A percentile compares a stretch with the other conserved stretches of the same genome.
Conservation (phyloP, 2,797 vertebrate species). For the Liasis olivaceus region DNA sequence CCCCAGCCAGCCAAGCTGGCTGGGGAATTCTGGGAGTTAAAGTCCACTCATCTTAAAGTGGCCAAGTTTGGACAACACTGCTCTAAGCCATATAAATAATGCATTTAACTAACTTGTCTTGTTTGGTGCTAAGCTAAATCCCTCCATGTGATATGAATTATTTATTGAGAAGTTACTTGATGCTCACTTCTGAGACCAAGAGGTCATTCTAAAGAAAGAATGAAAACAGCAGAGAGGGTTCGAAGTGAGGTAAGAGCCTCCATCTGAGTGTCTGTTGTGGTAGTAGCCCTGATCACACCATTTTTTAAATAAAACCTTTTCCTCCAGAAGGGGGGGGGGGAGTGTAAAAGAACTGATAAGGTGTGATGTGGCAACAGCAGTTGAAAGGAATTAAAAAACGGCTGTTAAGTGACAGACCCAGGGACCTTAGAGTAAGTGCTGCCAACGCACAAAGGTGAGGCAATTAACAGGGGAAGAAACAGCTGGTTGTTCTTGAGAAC, state of each 20-base stretch:
- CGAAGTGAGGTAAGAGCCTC: background rate
- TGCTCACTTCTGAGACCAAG: background rate
- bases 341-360: background rate
- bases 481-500: background rate
- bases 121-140: background rate
- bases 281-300: background rate
- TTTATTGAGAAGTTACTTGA: background rate
- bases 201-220: background rate
- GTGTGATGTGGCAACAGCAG: background rate
- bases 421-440: background rate
- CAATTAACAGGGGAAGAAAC: background rate
- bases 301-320: background rate
- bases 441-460: background rate
- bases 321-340: background rate
- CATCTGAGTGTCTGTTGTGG: background rate
- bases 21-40: no score
- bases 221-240: background rate
- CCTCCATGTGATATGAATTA: background rate
- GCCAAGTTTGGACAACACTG: no score
- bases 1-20: no score
- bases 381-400: background rate
- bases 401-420: background rate
- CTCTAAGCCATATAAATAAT: no score
- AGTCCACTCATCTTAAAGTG: no score
- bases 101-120: background rate